A percentile compares a stretch with the other conserved stretches of the same genome.
These are phyloP conservation scores for Napeogenes sylphis DNA, from an alignment of 2,888 invertebrate species.

Conservation along the genomic window DNA sequence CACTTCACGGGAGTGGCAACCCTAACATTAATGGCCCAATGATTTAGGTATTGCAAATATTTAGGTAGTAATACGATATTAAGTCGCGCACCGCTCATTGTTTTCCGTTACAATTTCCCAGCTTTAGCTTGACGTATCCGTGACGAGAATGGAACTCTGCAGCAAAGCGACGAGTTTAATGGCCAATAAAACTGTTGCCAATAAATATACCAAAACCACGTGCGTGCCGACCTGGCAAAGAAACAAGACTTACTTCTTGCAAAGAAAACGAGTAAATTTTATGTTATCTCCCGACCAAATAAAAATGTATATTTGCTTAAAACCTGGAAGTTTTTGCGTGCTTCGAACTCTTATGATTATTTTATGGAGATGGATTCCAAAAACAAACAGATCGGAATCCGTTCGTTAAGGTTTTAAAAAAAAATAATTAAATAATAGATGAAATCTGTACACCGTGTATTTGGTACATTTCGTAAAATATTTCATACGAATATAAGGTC, in stretches of 20 bases:
- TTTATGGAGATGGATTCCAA: not conserved
- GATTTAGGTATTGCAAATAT: slow-evolving; percentile 16
- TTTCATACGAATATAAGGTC: too few species aligned
- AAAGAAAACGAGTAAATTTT: not conserved
- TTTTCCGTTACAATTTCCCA: slow-evolving; percentile 53
- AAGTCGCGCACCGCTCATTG: slow-evolving; percentile 48
- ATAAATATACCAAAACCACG: slow-evolving; percentile 46
- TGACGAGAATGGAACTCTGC: slow-evolving; percentile 47
- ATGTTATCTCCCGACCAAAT: slow-evolving; percentile 1
- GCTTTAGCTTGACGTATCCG: slow-evolving; percentile 46
- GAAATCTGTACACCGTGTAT: too few species aligned
- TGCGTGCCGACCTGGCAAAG: slow-evolving; percentile 26
- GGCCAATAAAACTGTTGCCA: slow-evolving; percentile 54
- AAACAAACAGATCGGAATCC: not conserved
- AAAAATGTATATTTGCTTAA: slow-evolving; percentile 3
- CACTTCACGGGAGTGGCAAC: not conserved
- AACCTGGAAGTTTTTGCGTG: not conserved
- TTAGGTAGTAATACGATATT: slow-evolving; percentile 47
- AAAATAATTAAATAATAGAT: too few species aligned
- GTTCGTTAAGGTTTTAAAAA: too few species aligned
- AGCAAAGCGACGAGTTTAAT: slow-evolving; percentile 46
- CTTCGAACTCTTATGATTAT: not conserved
- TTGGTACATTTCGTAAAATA: too few species aligned
- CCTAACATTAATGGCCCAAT: not conserved
- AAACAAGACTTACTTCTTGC: slow-evolving; percentile 18